Percentiles rank a stretch among this genome's conserved stretches.
Evolutionary conservation across 2,113 vertebrate genomes (phyloP).

Genomic region (Taxidea taxus): DNA sequence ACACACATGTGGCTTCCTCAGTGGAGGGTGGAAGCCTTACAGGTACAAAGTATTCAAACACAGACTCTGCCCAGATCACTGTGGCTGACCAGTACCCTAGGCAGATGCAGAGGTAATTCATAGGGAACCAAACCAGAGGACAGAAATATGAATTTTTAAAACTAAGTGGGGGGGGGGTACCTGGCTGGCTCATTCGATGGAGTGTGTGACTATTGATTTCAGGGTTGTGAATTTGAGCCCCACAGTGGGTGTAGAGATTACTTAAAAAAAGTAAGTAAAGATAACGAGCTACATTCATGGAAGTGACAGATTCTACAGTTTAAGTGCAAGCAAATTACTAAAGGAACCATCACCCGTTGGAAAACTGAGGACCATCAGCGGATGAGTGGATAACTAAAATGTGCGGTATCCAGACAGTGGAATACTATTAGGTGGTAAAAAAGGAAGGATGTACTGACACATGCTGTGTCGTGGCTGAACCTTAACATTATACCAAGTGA

Average conservation of each 20-base stretch:
- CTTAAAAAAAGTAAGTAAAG: not conserved
- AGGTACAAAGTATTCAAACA: not conserved
- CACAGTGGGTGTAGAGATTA: not conserved
- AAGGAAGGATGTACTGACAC: not conserved
- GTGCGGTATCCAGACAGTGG: not conserved
- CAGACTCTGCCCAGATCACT: not conserved
- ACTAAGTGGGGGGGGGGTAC: not conserved
- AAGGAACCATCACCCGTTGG: not conserved
- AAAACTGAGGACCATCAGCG: not conserved
- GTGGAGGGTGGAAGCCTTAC: not conserved
- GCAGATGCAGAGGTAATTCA: not conserved
- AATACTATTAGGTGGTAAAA: not conserved
- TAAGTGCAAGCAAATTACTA: not conserved
- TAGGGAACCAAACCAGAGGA: not conserved
- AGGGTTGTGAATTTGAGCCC: not conserved
- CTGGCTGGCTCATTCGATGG: not conserved
- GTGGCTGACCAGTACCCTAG: not conserved
- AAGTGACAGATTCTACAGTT: not conserved
- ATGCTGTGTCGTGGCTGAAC: not conserved
- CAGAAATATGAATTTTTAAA: not conserved
- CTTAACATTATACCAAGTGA: not conserved
- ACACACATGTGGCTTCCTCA: not conserved
- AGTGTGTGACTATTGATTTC: not conserved
- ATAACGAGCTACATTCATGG: not conserved
- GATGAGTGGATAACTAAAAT: not conserved